A percentile compares a stretch with the other conserved stretches of the same genome.
These are phyloP conservation scores for Sciurus niger DNA, from an alignment of 2,113 vertebrate species.

Conservation along the genomic window DNA sequence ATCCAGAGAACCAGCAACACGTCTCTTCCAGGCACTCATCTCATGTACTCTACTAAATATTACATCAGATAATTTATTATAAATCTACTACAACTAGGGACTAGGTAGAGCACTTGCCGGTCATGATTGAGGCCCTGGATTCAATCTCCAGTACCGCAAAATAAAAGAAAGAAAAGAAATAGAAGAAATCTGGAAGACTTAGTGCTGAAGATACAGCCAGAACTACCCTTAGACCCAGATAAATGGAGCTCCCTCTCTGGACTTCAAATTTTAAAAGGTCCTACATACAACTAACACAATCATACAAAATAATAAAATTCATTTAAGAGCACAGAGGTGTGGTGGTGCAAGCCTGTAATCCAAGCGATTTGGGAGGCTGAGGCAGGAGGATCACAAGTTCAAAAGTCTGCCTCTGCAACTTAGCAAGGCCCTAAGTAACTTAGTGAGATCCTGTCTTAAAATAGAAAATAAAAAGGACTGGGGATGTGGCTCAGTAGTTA, in stretches of 20 bases:
- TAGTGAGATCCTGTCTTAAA: too few species aligned
- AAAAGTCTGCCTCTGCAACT: too few species aligned
- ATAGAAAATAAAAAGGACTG: too few species aligned
- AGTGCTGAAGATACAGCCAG: not conserved
- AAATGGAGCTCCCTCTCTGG: not conserved
- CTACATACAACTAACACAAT: not conserved
- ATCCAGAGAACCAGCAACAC: constrained; percentile 6
- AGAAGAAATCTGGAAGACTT: constrained; percentile 7
- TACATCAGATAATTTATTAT: not conserved
- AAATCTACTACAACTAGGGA: not conserved
- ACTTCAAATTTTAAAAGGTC: not conserved
- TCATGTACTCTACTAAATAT: not conserved
- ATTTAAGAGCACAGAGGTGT: not conserved
- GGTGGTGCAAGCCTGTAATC: too few species aligned
- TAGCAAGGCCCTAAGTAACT: too few species aligned
- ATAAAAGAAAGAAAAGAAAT: too few species aligned
- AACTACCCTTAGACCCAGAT: not conserved
- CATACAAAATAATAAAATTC: not conserved
- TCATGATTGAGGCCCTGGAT: too few species aligned
- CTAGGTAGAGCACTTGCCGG: not conserved
- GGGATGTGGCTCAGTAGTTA: too few species aligned
- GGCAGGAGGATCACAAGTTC: too few species aligned
- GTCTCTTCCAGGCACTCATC: not conserved
- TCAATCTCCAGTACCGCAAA: too few species aligned
- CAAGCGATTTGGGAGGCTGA: too few species aligned